phyloP scores from a whole-genome alignment of 2,113 vertebrate species.

The Nesogale talazaci region DNA sequence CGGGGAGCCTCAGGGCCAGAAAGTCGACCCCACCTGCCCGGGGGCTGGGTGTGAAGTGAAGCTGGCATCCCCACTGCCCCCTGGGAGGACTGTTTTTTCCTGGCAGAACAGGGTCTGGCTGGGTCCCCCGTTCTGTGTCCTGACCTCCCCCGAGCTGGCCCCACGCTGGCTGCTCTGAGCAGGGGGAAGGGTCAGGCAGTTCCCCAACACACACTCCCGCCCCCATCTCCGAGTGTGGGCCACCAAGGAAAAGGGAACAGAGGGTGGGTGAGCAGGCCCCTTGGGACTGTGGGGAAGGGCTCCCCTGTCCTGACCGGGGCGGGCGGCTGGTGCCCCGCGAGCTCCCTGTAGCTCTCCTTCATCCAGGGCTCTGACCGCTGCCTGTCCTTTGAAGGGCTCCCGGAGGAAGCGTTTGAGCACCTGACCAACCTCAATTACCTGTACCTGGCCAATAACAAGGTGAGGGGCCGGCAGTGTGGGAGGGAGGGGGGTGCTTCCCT shows the following conservation, averaged over 20 bases:
- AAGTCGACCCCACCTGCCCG: neutral
- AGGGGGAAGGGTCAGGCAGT: neutral
- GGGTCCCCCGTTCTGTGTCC: neutral
- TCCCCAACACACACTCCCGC: neutral
- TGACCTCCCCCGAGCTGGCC: neutral
- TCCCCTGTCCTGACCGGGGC: neutral
- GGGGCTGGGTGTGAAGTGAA: neutral
- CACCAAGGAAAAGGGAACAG: neutral
- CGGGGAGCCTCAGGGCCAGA: neutral
- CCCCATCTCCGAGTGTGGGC: neutral
- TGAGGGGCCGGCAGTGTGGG: constrained; percentile 81
- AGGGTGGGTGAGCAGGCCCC: neutral
- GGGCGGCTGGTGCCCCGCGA: neutral
- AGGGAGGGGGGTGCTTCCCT: neutral
- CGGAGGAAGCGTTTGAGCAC: constrained; percentile 95
- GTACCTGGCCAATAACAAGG: constrained; percentile 98
- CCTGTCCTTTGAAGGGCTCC: constrained; percentile 89
- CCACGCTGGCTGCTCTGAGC: neutral
- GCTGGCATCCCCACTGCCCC: neutral
- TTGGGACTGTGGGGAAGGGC: neutral
- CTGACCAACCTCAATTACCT: constrained; percentile 95
- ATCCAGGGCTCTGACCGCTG: constrained; percentile 73
- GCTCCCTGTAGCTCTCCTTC: constrained; percentile 61
- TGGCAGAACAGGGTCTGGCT: neutral
- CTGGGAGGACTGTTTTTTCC: neutral